Base-by-base conservation (phyloP, 2,113 vertebrate species). In the Zapornia atra region DNA sequence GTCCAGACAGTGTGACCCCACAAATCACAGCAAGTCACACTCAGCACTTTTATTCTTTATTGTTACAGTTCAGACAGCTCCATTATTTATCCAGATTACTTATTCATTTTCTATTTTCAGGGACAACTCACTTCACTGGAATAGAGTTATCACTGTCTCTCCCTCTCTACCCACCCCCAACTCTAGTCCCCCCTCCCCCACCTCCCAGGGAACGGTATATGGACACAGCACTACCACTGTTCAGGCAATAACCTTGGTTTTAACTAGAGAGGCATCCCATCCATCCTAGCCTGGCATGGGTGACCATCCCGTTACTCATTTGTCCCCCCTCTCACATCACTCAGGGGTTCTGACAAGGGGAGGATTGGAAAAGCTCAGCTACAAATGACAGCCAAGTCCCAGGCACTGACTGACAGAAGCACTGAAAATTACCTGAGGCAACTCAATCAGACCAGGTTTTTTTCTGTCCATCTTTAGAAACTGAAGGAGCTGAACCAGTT, bases 41-140 rank as follows among this genome's bases (percentile, higher is more conserved):
- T 96, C 96, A 96, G 96, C 96, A 91, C 92, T 97, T 96, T 91
- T 84, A 88, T 96, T 97, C 96, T 96, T 95, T 94, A 96, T 94
- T 95, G 95, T 79, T 84, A 48, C 95, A 95, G 86, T 72, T 92
- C 94, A 86, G 96, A 95, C 95, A 97, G 96, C 96, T 97, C 95
- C 88, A 96, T 96, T 95, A 96, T 96, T 95, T 96, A 96, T 91
- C 90, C 73, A 26, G 88, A 94, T 97, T 89, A 95, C 86, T 96
- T 96, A 96, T 96, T 96, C 96, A 96, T 92, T 72, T 82, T 42
- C 88, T 48, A 82, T 96, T 94, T 88, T 88, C 96, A 96, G 80
- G 90, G 90, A 92, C 83, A 89, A 50, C 48, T 61, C 4, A 46
- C 83, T 72, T 29, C 5, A 1, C 44, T 25, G 77, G 70, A 85